Evolutionary conservation across 2,888 invertebrate species (phyloP), one percentile per base, ranked within the genome.

Genomic region (Sarcophaga rosellei): DNA sequence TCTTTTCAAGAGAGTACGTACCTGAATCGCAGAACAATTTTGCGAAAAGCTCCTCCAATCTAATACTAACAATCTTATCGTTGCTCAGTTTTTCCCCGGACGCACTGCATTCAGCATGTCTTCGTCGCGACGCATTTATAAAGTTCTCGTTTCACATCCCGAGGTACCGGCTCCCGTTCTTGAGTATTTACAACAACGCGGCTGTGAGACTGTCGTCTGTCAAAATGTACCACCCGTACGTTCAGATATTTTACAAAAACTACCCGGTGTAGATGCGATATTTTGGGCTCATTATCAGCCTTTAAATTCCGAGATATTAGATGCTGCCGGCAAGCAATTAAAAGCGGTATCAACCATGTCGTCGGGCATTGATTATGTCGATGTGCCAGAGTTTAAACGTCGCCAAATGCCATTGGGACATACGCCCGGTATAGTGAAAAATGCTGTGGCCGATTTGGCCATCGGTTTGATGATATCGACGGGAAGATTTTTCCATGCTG

Each of bases 351-450:
- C 96, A 0, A 96, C 97, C 0, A 96, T 97, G 96, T 97, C 98
- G 0, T 97, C 97, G 2, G 98, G 98, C 15, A 95, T 96, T 85
- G 97, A 99, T 91, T 97, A 97, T 90, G 95, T 98, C 63, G 97
- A 98, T 90, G 88, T 96, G 0, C 93, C 93, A 0, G 97, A 95
- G 90, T 94, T 98, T 73, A 95, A 95, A 91, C 94, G 94, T 62
- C 94, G 96, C 11, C 95, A 95, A 6, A 95, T 99, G 73, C 94
- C 94, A 47, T 93, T 98, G 1, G 97, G 97, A 0, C 96, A 97
- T 89, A 97, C 97, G 0, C 97, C 97, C 0, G 94, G 95, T 47
- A 96, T 97, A 0, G 93, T 97, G 6, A 95, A 96, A 76, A 94
- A 95, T 88, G 95, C 97, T 0, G 97, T 97, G 0, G 98, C 98